phyloP scores from a whole-genome alignment of 2,797 vertebrate genomes.

The Hybognathus amarus region DNA sequence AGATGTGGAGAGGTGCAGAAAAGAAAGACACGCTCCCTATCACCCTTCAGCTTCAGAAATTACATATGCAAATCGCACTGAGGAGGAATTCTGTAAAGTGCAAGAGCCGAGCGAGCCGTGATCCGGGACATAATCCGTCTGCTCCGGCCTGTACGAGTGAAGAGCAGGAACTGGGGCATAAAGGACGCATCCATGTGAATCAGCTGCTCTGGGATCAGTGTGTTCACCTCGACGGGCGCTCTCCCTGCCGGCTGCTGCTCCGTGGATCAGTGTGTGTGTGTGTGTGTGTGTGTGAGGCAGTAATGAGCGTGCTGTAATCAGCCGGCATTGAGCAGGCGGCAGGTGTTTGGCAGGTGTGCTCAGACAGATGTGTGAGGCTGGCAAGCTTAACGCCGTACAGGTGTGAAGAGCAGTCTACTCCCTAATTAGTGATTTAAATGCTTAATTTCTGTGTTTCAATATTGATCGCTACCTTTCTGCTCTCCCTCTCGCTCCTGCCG shows the following conservation, averaged over 20 bases:
- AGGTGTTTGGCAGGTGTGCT: conserved; percentile 99
- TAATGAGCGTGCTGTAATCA: conserved; percentile 90
- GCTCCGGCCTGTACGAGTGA: conserved; percentile 68
- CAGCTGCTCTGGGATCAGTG: conserved; percentile 98
- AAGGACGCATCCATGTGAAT: conserved; percentile 95
- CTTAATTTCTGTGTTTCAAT: conserved; percentile 87
- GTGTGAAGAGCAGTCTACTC: conserved; percentile 78
- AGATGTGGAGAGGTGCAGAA: conserved; percentile 26
- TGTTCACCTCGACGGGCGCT: conserved; percentile 76
- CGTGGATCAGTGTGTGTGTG: conserved; percentile 86
- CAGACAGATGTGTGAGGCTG: conserved; percentile 92
- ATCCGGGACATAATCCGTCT: conserved; percentile 56
- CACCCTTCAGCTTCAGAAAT: conserved; percentile 53
- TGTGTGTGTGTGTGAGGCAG: neutral
- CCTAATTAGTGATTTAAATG: conserved; percentile 84
- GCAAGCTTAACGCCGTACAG: conserved; percentile 78
- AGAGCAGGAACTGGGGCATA: conserved; percentile 85
- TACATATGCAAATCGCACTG: conserved; percentile 59
- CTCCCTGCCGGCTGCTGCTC: conserved; percentile 94
- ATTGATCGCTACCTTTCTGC: conserved; percentile 88
- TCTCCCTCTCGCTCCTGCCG: conserved; percentile 66
- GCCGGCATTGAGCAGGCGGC: conserved; percentile 95
- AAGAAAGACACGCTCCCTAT: conserved; percentile 43
- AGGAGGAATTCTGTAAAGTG: conserved; percentile 54
- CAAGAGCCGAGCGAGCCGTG: conserved; percentile 53